Evolutionary conservation across 2,797 vertebrate species (phyloP).

Genomic region (Syngnathus acus): DNA sequence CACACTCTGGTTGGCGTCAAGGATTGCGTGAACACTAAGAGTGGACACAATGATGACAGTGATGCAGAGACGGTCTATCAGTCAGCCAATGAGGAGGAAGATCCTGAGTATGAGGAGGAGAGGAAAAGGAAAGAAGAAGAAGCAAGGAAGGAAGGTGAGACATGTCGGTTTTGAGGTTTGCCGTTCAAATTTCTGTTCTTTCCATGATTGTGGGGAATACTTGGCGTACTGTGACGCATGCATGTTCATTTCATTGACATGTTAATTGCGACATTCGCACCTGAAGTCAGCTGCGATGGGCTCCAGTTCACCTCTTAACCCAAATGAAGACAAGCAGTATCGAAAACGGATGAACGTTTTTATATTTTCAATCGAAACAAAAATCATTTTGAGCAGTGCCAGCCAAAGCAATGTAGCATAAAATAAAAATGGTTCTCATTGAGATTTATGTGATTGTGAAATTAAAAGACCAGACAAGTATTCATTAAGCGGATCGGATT

Average conservation of each 20-base stretch:
- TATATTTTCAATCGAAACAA: not conserved
- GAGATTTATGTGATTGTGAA: too few species aligned
- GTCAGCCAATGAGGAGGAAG: slow-evolving; percentile 79
- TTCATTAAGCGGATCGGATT: not conserved
- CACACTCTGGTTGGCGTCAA: slow-evolving; percentile 85
- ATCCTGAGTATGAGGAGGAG: slow-evolving; percentile 64
- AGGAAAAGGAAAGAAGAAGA: slow-evolving; percentile 51
- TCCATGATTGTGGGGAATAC: not conserved
- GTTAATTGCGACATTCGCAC: not conserved
- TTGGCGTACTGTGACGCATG: not conserved
- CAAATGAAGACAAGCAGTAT: not conserved
- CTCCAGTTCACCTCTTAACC: not conserved
- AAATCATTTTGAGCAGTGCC: not conserved
- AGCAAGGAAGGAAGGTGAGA: slow-evolving; percentile 54
- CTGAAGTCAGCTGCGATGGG: not conserved
- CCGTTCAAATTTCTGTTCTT: not conserved
- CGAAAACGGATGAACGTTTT: not conserved
- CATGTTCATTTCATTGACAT: not conserved
- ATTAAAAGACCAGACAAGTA: too few species aligned
- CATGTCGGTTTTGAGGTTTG: not conserved
- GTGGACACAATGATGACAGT: slow-evolving; percentile 75
- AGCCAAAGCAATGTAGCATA: not conserved
- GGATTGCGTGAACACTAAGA: slow-evolving; percentile 80
- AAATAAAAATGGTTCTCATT: not conserved
- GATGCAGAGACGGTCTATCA: slow-evolving; percentile 78